phyloP scores from a whole-genome alignment of 2,888 invertebrate species.

The Dendrolimus pini region DNA sequence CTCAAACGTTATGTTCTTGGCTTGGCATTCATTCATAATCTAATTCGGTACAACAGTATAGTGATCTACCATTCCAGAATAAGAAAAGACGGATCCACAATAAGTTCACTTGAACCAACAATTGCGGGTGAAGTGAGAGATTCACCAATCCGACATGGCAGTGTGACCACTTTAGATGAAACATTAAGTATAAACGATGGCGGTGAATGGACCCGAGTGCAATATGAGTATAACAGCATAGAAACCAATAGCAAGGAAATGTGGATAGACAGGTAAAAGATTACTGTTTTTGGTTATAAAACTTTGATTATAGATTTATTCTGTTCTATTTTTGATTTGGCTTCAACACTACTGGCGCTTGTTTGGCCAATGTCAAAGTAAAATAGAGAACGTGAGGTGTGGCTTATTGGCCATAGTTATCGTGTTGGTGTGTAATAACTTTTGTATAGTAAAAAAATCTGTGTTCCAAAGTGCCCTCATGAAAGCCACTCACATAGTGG shows the following conservation, averaged over 20 bases:
- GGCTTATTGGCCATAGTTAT: no score
- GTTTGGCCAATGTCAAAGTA: no score
- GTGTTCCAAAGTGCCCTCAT: no score
- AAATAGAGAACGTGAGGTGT: no score
- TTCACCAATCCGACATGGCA: slow-evolving; percentile 47
- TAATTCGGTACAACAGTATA: no score
- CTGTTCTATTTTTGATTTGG: no score
- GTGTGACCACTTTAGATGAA: slow-evolving; percentile 65
- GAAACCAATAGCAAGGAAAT: slow-evolving; percentile 54
- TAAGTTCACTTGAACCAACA: slow-evolving; percentile 58
- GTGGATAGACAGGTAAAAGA: slow-evolving; percentile 62
- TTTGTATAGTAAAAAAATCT: no score
- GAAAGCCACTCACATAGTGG: no score
- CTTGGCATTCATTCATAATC: no score
- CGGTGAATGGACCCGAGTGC: slow-evolving; percentile 63
- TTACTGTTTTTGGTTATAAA: not conserved
- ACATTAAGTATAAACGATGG: slow-evolving; percentile 63
- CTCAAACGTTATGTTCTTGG: no score
- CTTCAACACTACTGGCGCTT: no score
- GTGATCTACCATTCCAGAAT: slow-evolving; percentile 18
- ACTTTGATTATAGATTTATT: not conserved
- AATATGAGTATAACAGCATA: slow-evolving; percentile 46
- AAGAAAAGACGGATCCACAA: slow-evolving; percentile 59
- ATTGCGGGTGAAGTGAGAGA: slow-evolving; percentile 31
- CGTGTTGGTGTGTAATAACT: no score